Conservation (phyloP, 2,888 invertebrate species). For the Anoncus sp. region DNA sequence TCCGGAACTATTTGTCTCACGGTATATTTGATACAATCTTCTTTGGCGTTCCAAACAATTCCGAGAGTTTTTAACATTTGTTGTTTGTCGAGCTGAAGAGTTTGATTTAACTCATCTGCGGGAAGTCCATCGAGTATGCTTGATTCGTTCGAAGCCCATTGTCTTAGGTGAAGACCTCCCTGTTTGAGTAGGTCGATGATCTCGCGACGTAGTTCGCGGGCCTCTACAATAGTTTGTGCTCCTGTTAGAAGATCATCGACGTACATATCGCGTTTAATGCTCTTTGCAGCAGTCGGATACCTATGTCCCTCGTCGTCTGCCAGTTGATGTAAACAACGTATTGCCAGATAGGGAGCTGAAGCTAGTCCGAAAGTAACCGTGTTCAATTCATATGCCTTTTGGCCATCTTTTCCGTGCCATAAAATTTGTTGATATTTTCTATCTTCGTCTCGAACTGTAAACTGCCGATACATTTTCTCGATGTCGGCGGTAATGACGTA, state of each 20-base stretch:
- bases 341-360: constrained; percentile 63
- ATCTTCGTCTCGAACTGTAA: constrained; percentile 55
- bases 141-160: constrained; percentile 3
- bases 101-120: neutral
- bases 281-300: constrained; percentile 56
- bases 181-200: constrained; percentile 27
- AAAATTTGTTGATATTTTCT: constrained; percentile 64
- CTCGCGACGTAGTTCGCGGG: constrained; percentile 9
- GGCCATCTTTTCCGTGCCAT: constrained; percentile 31
- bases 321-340: constrained; percentile 63
- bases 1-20: neutral
- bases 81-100: neutral
- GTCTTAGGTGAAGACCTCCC: constrained; percentile 28
- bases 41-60: constrained; percentile 31
- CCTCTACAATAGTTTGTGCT: constrained; percentile 18
- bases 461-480: constrained; percentile 69
- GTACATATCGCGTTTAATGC: constrained; percentile 66
- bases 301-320: constrained; percentile 55
- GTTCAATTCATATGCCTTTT: constrained; percentile 35
- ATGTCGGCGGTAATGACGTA: constrained; percentile 68
- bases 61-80: constrained; percentile 29
- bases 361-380: constrained; percentile 54
- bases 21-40: constrained; percentile 32
- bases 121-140: neutral
- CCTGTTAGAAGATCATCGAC: constrained; percentile 72